Evolutionary conservation across 2,113 vertebrate species (phyloP), one percentile per base, ranked within the genome.

Genomic region (Mesitornis unicolor): DNA sequence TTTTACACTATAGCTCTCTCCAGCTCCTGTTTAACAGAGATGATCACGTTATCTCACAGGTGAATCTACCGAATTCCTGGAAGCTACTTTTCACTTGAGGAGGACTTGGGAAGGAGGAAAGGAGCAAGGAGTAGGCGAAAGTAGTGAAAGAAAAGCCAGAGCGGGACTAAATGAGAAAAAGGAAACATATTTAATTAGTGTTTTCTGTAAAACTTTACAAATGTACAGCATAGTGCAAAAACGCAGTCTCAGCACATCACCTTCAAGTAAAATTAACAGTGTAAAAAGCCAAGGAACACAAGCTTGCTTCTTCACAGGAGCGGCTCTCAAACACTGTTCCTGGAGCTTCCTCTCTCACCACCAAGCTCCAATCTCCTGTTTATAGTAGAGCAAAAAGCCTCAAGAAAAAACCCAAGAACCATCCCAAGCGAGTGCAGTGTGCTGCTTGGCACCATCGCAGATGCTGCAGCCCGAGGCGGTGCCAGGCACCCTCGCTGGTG

Each of bases 151-250:
- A 95, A 94, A 91, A 31, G 38, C 31, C 84, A 90, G 60, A 76
- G 45, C 38, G 51, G 68, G 42, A 96, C 89, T 89, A 90, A 86
- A 73, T 97, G 95, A 97, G 94, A 97, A 97, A 97, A 96, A 94
- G 45, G 89, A 95, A 95, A 92, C 45, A 71, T 79, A 71, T 97
- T 98, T 97, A 97, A 97, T 98, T 90, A 92, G 89, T 31, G 80
- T 85, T 78, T 84, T 95, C 92, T 97, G 96, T 94, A 97, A 97
- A 97, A 97, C 94, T 97, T 97, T 97, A 98, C 96, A 98, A 97
- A 98, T 96, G 86, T 97, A 98, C 97, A 98, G 97, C 97, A 91
- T 97, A 97, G 97, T 97, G 96, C 96, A 97, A 97, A 97, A 96
- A 96, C 31, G 29, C 94, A 97, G 93, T 76, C 90, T 96, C 92